Percentiles rank a stretch among this genome's conserved stretches.
These are phyloP conservation scores for Oceanodroma tethys DNA, from an alignment of 2,113 vertebrate genomes.

Conservation along the genomic window DNA sequence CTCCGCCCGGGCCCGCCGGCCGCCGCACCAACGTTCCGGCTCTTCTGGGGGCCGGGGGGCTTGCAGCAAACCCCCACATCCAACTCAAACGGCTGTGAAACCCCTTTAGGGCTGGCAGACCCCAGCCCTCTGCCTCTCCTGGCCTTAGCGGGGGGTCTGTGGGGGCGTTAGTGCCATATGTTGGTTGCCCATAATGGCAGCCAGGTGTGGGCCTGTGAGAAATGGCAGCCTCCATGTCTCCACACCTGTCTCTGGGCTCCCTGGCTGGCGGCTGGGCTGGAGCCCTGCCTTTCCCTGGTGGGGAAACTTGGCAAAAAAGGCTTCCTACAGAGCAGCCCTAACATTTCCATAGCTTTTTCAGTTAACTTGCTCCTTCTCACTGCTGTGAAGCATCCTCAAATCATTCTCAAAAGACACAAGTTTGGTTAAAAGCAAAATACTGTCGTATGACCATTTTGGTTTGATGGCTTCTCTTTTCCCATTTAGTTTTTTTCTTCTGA, in stretches of 20 bases:
- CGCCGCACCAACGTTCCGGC: background rate
- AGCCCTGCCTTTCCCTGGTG: background rate
- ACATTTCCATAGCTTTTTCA: fast-evolving
- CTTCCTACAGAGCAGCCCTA: fast-evolving
- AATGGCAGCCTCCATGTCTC: background rate
- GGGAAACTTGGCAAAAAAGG: background rate
- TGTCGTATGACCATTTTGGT: background rate
- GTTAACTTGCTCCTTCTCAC: background rate
- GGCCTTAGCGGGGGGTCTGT: fast-evolving
- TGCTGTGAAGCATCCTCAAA: background rate
- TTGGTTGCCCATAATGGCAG: background rate
- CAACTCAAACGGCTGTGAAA: fast-evolving
- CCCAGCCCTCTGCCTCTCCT: background rate
- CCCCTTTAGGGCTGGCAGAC: fast-evolving
- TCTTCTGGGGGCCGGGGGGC: fast-evolving
- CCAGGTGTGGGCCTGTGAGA: background rate
- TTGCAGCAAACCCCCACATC: fast-evolving
- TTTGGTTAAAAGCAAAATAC: background rate
- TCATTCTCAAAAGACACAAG: background rate
- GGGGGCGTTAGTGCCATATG: too few relatives aligned
- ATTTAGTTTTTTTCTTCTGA: background rate
- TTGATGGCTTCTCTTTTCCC: background rate
- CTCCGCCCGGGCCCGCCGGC: background rate
- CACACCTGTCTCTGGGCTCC: too few relatives aligned
- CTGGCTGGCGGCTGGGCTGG: background rate